These are phyloP conservation scores for Halichondria panicea DNA, from an alignment of 37 sponge, comb jelly and placozoan genomes.

Conservation along the genomic window DNA sequence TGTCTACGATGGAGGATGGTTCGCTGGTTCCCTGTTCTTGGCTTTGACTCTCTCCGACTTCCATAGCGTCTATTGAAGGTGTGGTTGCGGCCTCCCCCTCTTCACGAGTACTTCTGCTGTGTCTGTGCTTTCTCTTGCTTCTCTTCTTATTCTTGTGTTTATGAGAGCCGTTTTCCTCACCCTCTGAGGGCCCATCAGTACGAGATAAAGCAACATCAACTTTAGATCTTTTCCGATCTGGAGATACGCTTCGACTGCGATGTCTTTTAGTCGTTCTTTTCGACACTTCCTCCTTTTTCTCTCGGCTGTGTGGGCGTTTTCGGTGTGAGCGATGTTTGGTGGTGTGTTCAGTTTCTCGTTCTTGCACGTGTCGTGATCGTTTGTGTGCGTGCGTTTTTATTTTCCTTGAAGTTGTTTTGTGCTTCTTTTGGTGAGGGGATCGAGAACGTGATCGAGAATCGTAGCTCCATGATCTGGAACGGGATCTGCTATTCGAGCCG, in stretches of 20 bases:
- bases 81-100: background rate
- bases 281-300: background rate
- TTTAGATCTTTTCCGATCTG: background rate
- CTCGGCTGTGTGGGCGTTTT: background rate
- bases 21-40: no score
- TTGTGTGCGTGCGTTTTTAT: background rate
- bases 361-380: background rate
- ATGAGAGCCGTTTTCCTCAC: background rate
- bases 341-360: background rate
- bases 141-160: background rate
- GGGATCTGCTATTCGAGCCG: background rate
- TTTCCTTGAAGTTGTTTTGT: background rate
- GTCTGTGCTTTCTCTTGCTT: background rate
- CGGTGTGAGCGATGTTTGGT: slow-evolving; percentile 3
- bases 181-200: background rate
- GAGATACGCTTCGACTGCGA: background rate
- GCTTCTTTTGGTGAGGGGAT: background rate
- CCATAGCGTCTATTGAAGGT: background rate
- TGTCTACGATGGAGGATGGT: background rate
- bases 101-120: background rate
- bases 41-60: background rate
- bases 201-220: background rate
- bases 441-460: slow-evolving; percentile 11
- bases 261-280: background rate
- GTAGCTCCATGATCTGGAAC: slow-evolving; percentile 2